Base-by-base conservation (phyloP, 2,797 vertebrate genomes). In the Pseudochirops corinnae region DNA sequence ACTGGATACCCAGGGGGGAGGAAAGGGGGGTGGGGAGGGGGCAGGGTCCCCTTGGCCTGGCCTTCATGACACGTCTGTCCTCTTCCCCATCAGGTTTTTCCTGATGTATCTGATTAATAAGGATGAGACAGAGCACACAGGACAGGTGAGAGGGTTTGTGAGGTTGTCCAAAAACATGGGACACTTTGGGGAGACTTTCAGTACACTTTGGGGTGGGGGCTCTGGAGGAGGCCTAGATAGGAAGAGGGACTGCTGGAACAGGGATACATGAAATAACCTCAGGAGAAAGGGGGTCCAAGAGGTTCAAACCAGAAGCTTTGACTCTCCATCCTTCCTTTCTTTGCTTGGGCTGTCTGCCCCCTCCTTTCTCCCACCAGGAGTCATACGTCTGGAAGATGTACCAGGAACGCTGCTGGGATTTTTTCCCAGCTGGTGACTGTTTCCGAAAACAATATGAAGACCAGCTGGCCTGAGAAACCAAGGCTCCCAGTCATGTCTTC, bases 331-430 rank as follows among this genome's bases (percentile, higher is more conserved):
- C 60, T 7, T 13, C 6, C n/a, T 50, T 90, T 14, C 50, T 46
- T 53, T 0, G 21, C 62, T 21, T 50, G 29, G 24, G 12, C 31
- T 67, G 26, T 52, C 60, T 94, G 60, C 62, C 50, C 91, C 52
- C 5, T 21, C 7, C 57, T 24, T 18, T 55, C 39, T 90, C 55
- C 60, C 56, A 91, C 10, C 95, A 99, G 99, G 99, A 99, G 98
- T 99, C 99, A 0, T 99, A 99, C 0, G 99, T 99, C 94, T 99
- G 99, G 99, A 99, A 99, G 98, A 99, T 99, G 99, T 99, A 99
- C 98, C 99, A 99, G 97, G 99, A 99, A 92, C 98, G 99, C 92
- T 99, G 99, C 97, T 99, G 99, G 99, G 99, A 99, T 97, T 99
- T 99, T 99, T 99, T 99, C 98, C 99, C 99, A 0, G 99, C 99